phyloP scores from a whole-genome alignment of 2,113 vertebrate species.

The Craseonycteris thonglongyai region DNA sequence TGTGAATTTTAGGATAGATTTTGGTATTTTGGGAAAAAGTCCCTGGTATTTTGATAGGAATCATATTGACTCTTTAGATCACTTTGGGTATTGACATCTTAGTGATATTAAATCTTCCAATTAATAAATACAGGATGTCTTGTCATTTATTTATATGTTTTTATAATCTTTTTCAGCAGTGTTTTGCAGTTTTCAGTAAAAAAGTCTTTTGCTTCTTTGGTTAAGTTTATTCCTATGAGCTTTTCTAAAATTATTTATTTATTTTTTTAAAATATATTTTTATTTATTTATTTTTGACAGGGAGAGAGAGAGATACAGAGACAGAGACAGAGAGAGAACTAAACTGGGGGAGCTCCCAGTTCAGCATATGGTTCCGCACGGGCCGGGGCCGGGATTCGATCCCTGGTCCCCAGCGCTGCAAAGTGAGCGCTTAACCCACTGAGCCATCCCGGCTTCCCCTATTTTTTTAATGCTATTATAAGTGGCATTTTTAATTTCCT shows the following conservation, averaged over 20 bases:
- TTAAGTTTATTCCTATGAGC: not conserved
- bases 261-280: not conserved
- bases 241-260: not conserved
- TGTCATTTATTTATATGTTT: conserved; percentile 2
- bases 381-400: no score
- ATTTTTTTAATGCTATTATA: not conserved
- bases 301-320: no score
- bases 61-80: not conserved
- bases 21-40: not conserved
- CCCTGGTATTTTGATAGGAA: not conserved
- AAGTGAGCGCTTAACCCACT: no score
- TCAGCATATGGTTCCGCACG: no score
- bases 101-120: not conserved
- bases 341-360: no score
- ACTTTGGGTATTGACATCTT: not conserved
- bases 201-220: not conserved
- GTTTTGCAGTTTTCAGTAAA: not conserved
- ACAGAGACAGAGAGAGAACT: no score
- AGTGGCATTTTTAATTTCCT: not conserved
- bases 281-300: no score
- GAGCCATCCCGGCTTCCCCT: no score
- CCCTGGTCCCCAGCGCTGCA: no score
- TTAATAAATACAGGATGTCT: not conserved
- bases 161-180: not conserved
- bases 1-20: not conserved